Evolutionary conservation across 2,113 vertebrate species (phyloP).

Genomic region (Rhadina sibilatrix): DNA sequence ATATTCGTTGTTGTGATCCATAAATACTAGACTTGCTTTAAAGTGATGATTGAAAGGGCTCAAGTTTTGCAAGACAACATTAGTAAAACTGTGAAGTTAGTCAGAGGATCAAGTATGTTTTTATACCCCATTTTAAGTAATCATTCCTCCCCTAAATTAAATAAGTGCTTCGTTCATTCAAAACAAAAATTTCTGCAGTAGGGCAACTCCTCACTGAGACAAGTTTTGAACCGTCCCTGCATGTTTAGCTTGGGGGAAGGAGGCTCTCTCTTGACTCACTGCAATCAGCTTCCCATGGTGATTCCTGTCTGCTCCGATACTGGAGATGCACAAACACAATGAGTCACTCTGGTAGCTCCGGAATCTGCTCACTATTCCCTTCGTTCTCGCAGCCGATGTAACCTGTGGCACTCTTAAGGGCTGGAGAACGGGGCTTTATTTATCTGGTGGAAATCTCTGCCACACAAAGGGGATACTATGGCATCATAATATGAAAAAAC

Average conservation of each 20-base stretch:
- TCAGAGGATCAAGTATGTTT: not conserved
- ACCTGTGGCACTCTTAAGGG: not conserved
- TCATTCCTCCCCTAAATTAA: not conserved
- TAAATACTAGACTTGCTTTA: slow-evolving; percentile 5
- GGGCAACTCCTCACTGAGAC: not conserved
- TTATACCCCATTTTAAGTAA: not conserved
- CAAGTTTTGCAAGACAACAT: not conserved
- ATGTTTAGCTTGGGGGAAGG: not conserved
- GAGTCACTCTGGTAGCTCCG: not conserved
- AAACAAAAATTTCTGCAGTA: not conserved
- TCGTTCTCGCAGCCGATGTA: not conserved
- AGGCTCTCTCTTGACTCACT: not conserved
- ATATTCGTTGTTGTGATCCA: not conserved
- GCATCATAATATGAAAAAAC: not conserved
- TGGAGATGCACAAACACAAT: not conserved
- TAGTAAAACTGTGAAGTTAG: not conserved
- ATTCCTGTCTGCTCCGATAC: not conserved
- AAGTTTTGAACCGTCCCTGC: not conserved
- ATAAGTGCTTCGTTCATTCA: not conserved
- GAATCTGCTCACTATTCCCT: not conserved
- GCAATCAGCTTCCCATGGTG: not conserved
- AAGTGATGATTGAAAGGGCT: not conserved
- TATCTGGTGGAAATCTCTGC: not conserved
- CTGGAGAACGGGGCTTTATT: not conserved
- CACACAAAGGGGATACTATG: not conserved